A percentile compares a stretch with the other conserved stretches of the same genome.
Conservation (phyloP, 2,797 vertebrate species). For the Falco columbarius region DNA sequence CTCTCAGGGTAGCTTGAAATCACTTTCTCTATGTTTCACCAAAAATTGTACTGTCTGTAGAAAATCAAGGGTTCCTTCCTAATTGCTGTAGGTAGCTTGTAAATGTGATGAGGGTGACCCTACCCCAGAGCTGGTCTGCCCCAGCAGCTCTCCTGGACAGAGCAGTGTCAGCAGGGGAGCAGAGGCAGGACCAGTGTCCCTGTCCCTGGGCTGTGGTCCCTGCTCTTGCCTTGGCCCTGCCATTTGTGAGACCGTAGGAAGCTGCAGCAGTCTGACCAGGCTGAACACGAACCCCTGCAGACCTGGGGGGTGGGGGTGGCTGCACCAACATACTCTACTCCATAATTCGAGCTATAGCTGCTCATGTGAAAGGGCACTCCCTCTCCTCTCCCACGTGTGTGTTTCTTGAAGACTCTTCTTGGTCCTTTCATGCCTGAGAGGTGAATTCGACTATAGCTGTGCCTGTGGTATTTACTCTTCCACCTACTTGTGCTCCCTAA, state of each 20-base stretch:
- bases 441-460: not conserved
- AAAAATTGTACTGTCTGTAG: not conserved
- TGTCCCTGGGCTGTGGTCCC: not conserved
- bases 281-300: fast-evolving
- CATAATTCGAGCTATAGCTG: not conserved
- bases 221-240: not conserved
- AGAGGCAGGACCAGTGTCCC: not conserved
- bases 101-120: not conserved
- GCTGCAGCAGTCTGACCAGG: not conserved
- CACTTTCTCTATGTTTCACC: not conserved
- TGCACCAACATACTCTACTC: not conserved
- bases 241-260: fast-evolving
- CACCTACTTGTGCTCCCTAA: not conserved
- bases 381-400: not conserved
- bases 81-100: not conserved
- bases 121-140: not conserved
- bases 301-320: not conserved
- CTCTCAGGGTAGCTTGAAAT: not conserved
- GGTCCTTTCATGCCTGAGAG: not conserved
- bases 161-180: not conserved
- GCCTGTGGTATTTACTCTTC: not conserved
- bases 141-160: not conserved
- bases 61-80: not conserved
- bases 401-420: not conserved
- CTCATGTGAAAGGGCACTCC: not conserved